Evolutionary conservation across 2,888 invertebrate genomes (phyloP).

Genomic region (Stictocephala bisonia): DNA sequence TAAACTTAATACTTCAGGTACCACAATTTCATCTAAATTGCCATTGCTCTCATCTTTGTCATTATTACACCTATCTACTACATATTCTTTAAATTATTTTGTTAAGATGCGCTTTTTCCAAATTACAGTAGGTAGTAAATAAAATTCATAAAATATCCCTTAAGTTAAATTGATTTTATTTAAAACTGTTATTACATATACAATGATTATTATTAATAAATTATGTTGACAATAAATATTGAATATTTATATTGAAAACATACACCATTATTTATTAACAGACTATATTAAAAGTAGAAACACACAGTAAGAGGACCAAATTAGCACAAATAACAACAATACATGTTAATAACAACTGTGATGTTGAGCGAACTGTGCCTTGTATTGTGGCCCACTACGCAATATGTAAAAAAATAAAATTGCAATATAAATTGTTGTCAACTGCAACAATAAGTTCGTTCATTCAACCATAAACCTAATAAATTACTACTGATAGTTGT

Average conservation of each 20-base stretch:
- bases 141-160: no score
- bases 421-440: neutral
- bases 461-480: no score
- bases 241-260: constrained; percentile 28
- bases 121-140: no score
- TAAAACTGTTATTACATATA: constrained; percentile 34
- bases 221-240: constrained; percentile 1
- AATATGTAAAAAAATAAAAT: constrained; percentile 35
- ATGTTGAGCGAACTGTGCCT: constrained; percentile 9
- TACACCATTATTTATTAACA: constrained; percentile 35
- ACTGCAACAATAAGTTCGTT: constrained; percentile 3
- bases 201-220: constrained; percentile 35
- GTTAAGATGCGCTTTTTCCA: no score
- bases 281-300: constrained; percentile 36
- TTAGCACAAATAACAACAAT: constrained; percentile 31
- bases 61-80: no score
- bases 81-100: no score
- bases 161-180: no score
- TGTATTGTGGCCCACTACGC: neutral
- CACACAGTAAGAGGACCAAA: constrained; percentile 29
- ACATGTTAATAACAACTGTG: constrained; percentile 12
- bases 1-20: no score
- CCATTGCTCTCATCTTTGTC: no score
- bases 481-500: no score
- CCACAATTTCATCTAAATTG: no score